Base-by-base conservation (phyloP, 1,140 invertebrate genomes). In the Chymomyza costata region DNA sequence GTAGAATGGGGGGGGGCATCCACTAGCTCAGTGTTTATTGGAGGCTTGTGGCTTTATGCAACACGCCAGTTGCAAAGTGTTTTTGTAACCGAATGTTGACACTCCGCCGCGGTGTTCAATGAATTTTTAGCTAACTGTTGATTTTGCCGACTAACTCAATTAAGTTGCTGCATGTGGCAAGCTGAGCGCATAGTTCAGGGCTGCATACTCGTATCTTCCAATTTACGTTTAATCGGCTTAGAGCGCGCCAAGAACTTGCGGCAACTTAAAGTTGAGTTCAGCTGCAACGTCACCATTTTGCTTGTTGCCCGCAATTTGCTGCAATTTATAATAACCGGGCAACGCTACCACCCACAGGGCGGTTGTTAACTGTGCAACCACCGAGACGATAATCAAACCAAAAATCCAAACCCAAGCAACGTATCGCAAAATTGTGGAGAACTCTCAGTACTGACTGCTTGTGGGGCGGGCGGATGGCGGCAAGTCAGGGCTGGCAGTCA, bases 321-420 rank as follows among this genome's bases (percentile, higher is more conserved):
- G 73, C 68, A 68, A 80, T 78, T 80, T 64, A 68, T 78, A 80
- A 78, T 78, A 78, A 78, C 73, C 65, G 63, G 49, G n/a, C 68
- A 55, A 55, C 68, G 74, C 60, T 80, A 61, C 73, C 73, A 80
- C 73, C 73, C 73, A 80, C 73, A 73, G 73, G 73, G 73, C 65
- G 63, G 58, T 71, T 61, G 66, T 78, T 56, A 80, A 55, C 38
- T 49, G 14, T 21, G 34, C 14, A 19, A 31, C 19, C 8, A 17
- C 19, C 51, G 45, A 39, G 45, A 3, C 37, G 21, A 57, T 55
- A 64, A 67, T 68, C 65, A 70, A 48, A 46, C 13, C 3, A 44
- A 44, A 21, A 17, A 31, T 34, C 49, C 48, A 38, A 21, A 14
- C 13, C 19, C 18, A 35, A n/a, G n/a, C 13, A 37, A 16, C 48